Percentiles rank a stretch among this genome's conserved stretches.
These are phyloP conservation scores for Coracopsis vasa DNA, from an alignment of 2,113 vertebrate species.

Conservation along the genomic window DNA sequence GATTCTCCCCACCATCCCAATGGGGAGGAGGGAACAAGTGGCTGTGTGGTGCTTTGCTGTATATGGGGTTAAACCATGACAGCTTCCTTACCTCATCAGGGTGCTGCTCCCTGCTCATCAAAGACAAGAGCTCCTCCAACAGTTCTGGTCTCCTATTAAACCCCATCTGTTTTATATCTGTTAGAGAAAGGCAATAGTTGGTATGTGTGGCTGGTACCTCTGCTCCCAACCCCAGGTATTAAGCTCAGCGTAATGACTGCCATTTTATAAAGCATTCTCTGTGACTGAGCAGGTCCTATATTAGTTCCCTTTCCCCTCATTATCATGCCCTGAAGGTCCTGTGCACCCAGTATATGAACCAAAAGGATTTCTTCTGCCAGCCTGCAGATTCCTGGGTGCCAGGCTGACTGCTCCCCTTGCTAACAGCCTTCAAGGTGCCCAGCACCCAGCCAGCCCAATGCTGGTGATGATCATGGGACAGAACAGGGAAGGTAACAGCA, in stretches of 20 bases:
- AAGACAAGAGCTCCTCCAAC: slow-evolving; percentile 80
- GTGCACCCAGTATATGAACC: background rate
- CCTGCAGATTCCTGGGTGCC: background rate
- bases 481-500: background rate
- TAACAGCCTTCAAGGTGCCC: background rate
- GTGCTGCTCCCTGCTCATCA: slow-evolving; percentile 90
- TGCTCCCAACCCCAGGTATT: background rate
- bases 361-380: background rate
- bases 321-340: background rate
- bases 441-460: accelerated
- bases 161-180: slow-evolving; percentile 81
- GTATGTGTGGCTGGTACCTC: background rate
- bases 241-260: accelerated
- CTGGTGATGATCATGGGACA: too few species aligned
- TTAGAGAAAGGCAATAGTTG: background rate
- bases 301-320: background rate
- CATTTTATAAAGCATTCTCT: background rate
- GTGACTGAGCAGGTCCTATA: accelerated
- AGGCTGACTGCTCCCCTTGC: background rate
- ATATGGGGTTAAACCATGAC: accelerated
- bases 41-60: background rate
- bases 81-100: slow-evolving; percentile 79
- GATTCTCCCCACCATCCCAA: background rate
- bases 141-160: slow-evolving; percentile 70
- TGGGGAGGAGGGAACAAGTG: accelerated